Percentiles rank a stretch among this genome's conserved stretches.
These are phyloP conservation scores for Lithobates pipiens DNA, from an alignment of 2,797 vertebrate genomes.

Conservation along the genomic window DNA sequence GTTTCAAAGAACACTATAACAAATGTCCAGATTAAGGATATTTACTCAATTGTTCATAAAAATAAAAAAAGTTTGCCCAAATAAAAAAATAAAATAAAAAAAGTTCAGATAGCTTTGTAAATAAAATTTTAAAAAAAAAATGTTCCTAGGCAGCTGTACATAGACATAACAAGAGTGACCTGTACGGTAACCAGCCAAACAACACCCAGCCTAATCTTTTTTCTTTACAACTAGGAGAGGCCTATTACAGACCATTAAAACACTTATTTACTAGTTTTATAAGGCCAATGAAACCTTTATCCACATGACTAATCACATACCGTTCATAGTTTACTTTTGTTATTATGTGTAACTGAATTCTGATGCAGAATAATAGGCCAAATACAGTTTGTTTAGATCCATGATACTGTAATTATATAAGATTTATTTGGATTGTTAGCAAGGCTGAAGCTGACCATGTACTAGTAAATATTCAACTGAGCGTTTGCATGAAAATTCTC, in stretches of 20 bases:
- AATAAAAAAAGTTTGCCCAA: no score
- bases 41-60: no score
- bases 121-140: no score
- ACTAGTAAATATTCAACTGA: no score
- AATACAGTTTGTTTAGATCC: neutral
- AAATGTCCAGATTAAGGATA: no score
- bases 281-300: neutral
- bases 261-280: constrained; percentile 19
- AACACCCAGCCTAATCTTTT: constrained; percentile 29
- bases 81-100: no score
- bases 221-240: constrained; percentile 17
- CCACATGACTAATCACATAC: constrained; percentile 27
- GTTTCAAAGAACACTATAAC: no score
- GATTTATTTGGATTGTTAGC: constrained; percentile 5
- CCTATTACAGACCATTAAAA: neutral
- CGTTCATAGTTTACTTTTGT: constrained; percentile 17
- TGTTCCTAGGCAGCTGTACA: no score
- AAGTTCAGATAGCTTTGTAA: no score
- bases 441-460: no score
- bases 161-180: constrained; percentile 18
- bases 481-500: no score
- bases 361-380: neutral
- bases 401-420: neutral
- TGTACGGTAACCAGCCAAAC: constrained; percentile 21
- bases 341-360: neutral